Evolutionary conservation across 1,140 invertebrate genomes (phyloP).

Genomic region (Limonius californicus): DNA sequence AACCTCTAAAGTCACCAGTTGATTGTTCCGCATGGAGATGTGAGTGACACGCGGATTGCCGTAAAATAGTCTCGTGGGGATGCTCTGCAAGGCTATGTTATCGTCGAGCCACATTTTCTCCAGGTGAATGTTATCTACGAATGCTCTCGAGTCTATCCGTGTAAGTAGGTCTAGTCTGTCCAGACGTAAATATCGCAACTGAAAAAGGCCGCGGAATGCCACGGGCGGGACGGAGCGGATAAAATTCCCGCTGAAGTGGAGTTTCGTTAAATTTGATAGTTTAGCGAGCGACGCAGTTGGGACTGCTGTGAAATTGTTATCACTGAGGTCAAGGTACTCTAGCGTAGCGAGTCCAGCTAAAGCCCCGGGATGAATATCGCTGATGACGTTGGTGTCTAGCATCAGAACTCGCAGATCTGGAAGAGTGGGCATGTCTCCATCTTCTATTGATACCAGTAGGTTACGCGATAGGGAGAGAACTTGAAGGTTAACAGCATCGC

Average conservation of each 20-base stretch:
- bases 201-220: conserved; percentile 76
- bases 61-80: conserved; percentile 70
- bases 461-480: conserved; percentile 68
- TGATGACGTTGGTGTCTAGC: conserved; percentile 69
- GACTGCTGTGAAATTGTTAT: conserved; percentile 75
- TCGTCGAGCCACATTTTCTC: conserved; percentile 73
- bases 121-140: conserved; percentile 79
- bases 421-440: conserved; percentile 63
- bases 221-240: conserved; percentile 64
- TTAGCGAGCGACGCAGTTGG: conserved; percentile 71
- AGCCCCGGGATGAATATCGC: conserved; percentile 60
- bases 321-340: conserved; percentile 69
- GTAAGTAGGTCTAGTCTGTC: conserved; percentile 62
- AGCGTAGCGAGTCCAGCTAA: conserved; percentile 67
- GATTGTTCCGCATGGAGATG: conserved; percentile 69
- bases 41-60: conserved; percentile 69
- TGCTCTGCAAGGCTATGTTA: conserved; percentile 63
- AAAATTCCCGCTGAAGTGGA: conserved; percentile 74
- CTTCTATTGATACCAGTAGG: conserved; percentile 63
- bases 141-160: conserved; percentile 68
- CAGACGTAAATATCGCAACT: conserved; percentile 68
- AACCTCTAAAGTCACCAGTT: conserved; percentile 66
- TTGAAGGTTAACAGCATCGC: conserved; percentile 60
- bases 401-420: conserved; percentile 61
- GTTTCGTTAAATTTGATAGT: conserved; percentile 65